Evolutionary conservation across 2,113 vertebrate genomes (phyloP), one percentile per base, ranked within the genome.

Genomic region (Camelus dromedarius): DNA sequence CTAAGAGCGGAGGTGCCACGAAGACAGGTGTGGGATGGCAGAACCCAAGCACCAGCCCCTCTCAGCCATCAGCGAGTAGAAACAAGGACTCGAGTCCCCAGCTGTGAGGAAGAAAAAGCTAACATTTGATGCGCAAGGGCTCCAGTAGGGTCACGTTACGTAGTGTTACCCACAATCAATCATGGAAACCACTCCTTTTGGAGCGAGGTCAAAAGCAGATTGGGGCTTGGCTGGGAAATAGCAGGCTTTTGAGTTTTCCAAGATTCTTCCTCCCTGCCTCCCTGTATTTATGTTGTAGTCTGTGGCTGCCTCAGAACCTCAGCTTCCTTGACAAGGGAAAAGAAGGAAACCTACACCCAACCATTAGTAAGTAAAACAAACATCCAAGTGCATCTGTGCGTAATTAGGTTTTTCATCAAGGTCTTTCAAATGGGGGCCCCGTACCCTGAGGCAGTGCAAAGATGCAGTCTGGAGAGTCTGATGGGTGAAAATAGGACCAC

Each of bases 221-320:
- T 95, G n/a, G 91, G 64, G 28, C 88, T 94, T 96, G 91, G 89
- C 91, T 91, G 60, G 54, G 91, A 97, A 98, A 97, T 9, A 85
- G 30, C 38, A 60, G 76, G 46, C 22, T 92, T 83, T 67, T n/a
- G 72, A 35, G 10, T 96, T 91, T 28, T 79, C 82, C 86, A 91
- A 38, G 67, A n/a, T 84, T 97, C 96, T 91, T 58, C 75, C 46
- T 73, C 38, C 67, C 66, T 91, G 69, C 87, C 75, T 97, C 93
- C 77, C 28, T 6, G 5, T 22, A 79, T 58, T 96, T 94, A 66
- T 79, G 62, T 58, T 81, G 60, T 26, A 73, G 32, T 93, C 56
- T 96, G 42, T 88, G 95, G 90, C 81, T 42, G 75, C 72, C 60
- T 91, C 82, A 46, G 64, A 89, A 88, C 60, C 75, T 77, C 93